phyloP scores from a whole-genome alignment of 2,113 vertebrate genomes.

The Cyanoliseus patagonus region DNA sequence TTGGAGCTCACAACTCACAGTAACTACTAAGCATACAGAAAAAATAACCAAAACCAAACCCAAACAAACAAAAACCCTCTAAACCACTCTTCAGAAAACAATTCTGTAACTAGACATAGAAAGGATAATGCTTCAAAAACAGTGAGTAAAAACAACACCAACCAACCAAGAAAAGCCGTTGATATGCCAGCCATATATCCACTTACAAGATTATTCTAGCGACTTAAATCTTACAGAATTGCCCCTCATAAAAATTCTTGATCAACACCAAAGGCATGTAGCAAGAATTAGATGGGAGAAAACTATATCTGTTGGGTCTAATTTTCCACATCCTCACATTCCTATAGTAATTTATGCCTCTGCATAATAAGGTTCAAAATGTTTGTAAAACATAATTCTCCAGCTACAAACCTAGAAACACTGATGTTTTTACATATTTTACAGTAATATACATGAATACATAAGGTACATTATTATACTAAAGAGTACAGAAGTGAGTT shows the following conservation, averaged over 20 bases:
- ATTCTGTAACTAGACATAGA: background rate
- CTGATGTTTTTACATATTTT: background rate
- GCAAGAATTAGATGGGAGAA: background rate
- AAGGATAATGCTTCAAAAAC: background rate
- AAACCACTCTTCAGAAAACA: background rate
- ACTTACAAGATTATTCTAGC: background rate
- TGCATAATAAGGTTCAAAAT: background rate
- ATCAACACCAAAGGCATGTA: background rate
- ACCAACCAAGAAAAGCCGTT: background rate
- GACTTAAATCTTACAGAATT: background rate
- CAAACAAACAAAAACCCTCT: background rate
- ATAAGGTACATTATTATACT: background rate
- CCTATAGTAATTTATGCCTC: background rate
- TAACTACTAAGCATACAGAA: background rate
- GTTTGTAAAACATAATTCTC: background rate
- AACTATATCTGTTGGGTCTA: accelerated
- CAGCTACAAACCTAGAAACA: background rate
- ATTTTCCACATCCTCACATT: background rate
- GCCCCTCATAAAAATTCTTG: background rate
- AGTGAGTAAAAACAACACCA: background rate
- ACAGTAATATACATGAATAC: background rate
- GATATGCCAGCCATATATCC: background rate
- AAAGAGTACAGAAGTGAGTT: background rate
- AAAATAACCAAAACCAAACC: background rate
- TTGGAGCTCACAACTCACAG: background rate